Conservation (phyloP, 2,113 vertebrate genomes). For the Lamprotornis superbus region DNA sequence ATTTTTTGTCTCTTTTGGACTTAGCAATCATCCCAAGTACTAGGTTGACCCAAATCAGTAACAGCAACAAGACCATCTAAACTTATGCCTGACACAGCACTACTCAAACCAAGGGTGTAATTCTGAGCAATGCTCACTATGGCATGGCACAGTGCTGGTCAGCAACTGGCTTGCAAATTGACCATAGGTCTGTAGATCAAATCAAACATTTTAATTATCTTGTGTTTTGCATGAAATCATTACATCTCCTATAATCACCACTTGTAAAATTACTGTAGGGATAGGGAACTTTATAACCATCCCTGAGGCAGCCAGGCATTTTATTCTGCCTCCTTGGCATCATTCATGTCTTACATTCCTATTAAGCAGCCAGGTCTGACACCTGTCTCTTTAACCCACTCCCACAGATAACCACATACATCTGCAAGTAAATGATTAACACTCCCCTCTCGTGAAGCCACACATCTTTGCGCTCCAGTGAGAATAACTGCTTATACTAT, state of each 20-base stretch:
- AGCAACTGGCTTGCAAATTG: constrained; percentile 19
- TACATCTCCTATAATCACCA: not conserved
- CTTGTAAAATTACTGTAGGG: constrained; percentile 46
- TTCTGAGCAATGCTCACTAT: accelerated
- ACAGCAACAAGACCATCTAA: not conserved
- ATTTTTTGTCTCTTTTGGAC: not conserved
- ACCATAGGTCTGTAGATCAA: constrained; percentile 28
- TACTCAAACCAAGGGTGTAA: not conserved
- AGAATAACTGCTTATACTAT: constrained; percentile 25
- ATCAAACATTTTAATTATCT: constrained; percentile 49
- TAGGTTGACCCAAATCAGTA: not conserved
- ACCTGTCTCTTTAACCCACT: constrained; percentile 50
- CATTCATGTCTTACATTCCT: constrained; percentile 10
- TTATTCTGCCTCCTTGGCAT: constrained; percentile 25
- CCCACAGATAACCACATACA: constrained; percentile 11
- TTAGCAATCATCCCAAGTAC: not conserved
- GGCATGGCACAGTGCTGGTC: not conserved
- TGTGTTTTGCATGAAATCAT: constrained; percentile 33
- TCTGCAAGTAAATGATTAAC: constrained; percentile 33
- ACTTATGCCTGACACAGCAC: not conserved
- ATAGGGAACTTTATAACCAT: constrained; percentile 18
- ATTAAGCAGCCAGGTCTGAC: constrained; percentile 52
- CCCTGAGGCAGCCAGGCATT: constrained; percentile 45
- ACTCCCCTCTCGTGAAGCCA: constrained; percentile 1
- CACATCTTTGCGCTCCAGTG: constrained; percentile 30